Percentiles rank a stretch among this genome's conserved stretches.
Evolutionary conservation across 2,888 invertebrate species (phyloP).

Genomic region (Melanostoma scalare): DNA sequence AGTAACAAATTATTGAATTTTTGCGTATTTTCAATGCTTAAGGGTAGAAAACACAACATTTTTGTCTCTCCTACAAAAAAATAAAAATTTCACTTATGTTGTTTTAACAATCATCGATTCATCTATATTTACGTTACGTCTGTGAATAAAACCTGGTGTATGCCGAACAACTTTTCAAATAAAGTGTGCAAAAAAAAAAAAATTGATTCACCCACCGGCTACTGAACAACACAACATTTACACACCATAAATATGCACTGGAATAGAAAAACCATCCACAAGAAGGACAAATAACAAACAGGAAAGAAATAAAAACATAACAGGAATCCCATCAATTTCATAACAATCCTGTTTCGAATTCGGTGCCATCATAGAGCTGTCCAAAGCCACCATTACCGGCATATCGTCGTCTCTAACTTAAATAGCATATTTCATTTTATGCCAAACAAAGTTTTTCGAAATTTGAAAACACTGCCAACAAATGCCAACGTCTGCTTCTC

Average conservation of each 20-base stretch:
- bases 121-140: too few relatives aligned
- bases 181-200: slow-evolving; percentile 29
- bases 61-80: too few relatives aligned
- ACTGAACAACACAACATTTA: slow-evolving; percentile 42
- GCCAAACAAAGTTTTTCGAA: slow-evolving; percentile 53
- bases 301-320: background rate
- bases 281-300: slow-evolving; percentile 8
- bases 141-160: too few relatives aligned
- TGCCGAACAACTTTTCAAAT: slow-evolving; percentile 47
- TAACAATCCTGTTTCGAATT: slow-evolving; percentile 51
- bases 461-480: slow-evolving; percentile 36
- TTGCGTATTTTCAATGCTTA: too few relatives aligned
- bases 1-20: too few relatives aligned
- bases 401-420: slow-evolving; percentile 1
- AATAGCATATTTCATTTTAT: slow-evolving; percentile 53
- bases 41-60: too few relatives aligned
- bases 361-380: slow-evolving; percentile 33
- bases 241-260: slow-evolving; percentile 32
- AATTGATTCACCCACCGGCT: background rate
- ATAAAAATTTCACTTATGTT: too few relatives aligned
- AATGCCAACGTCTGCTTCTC: background rate
- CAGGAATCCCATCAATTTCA: slow-evolving; percentile 55
- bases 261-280: slow-evolving; percentile 28
- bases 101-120: too few relatives aligned
- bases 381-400: background rate